Evolutionary conservation across 2,113 vertebrate species (phyloP).

Genomic region (Barnardius zonarius): DNA sequence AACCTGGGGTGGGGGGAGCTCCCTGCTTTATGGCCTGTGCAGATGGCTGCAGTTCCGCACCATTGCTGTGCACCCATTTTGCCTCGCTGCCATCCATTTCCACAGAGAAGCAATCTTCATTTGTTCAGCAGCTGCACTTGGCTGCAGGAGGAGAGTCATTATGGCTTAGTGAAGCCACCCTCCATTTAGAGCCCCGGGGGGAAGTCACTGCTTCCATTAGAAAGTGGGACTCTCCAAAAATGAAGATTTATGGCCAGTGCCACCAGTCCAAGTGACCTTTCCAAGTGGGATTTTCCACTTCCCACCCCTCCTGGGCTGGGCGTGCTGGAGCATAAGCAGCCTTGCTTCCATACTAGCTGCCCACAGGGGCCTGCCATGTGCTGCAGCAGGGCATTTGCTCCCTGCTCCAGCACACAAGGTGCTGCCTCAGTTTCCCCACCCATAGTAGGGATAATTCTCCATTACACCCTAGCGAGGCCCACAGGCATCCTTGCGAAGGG

Average conservation of each 20-base stretch:
- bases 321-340: background rate
- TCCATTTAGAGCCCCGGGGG: background rate
- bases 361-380: background rate
- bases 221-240: slow-evolving; percentile 5
- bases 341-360: background rate
- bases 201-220: slow-evolving; percentile 28
- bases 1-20: background rate
- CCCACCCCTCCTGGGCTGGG: background rate
- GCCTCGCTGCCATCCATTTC: slow-evolving; percentile 21
- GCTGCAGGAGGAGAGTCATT: slow-evolving; percentile 25
- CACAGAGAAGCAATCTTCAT: slow-evolving; percentile 9
- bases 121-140: slow-evolving; percentile 49
- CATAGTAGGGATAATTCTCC: background rate
- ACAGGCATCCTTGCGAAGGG: fast-evolving
- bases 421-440: slow-evolving; percentile 4
- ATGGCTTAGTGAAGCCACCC: background rate
- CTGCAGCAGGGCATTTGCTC: background rate
- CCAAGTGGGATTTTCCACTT: slow-evolving; percentile 21
- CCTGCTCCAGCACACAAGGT: background rate
- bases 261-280: background rate
- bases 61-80: background rate
- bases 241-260: slow-evolving; percentile 31
- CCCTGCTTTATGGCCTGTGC: slow-evolving; percentile 38
- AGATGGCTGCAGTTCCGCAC: slow-evolving; percentile 12
- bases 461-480: fast-evolving